Conservation (phyloP, 2,113 vertebrate genomes). For the Bettongia penicillata region DNA sequence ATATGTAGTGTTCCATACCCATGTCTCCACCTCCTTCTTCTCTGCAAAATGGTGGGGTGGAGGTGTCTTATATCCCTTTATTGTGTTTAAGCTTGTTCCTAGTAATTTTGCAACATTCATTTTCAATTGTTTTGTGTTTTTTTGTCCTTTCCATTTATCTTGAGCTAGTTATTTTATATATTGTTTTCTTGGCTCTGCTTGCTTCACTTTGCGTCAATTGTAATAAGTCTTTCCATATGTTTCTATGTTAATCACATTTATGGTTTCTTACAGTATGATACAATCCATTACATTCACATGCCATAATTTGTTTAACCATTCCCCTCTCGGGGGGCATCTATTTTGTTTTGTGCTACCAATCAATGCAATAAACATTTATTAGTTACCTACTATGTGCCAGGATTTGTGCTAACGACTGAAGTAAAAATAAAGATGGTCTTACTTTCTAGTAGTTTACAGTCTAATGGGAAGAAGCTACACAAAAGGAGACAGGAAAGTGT, state of each 20-base stretch:
- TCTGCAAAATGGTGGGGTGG: background rate
- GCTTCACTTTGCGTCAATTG: background rate
- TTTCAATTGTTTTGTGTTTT: background rate
- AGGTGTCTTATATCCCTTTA: background rate
- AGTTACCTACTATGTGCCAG: background rate
- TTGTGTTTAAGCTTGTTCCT: background rate
- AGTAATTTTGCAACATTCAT: background rate
- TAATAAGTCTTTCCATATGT: background rate
- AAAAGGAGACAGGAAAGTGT: background rate
- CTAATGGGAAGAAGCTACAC: background rate
- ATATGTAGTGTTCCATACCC: background rate
- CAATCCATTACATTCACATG: background rate
- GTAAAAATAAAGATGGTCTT: background rate
- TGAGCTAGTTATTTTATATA: background rate
- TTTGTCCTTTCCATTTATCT: background rate
- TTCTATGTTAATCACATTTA: background rate
- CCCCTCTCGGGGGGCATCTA: background rate
- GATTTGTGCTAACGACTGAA: background rate
- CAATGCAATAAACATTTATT: background rate
- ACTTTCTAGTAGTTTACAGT: background rate
- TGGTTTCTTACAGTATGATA: background rate
- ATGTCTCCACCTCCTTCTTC: background rate
- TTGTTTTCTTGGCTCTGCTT: background rate
- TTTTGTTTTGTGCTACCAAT: background rate
- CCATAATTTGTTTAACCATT: background rate